phyloP scores from a whole-genome alignment of 2,113 vertebrate species.

The Stigmatopora argus region DNA sequence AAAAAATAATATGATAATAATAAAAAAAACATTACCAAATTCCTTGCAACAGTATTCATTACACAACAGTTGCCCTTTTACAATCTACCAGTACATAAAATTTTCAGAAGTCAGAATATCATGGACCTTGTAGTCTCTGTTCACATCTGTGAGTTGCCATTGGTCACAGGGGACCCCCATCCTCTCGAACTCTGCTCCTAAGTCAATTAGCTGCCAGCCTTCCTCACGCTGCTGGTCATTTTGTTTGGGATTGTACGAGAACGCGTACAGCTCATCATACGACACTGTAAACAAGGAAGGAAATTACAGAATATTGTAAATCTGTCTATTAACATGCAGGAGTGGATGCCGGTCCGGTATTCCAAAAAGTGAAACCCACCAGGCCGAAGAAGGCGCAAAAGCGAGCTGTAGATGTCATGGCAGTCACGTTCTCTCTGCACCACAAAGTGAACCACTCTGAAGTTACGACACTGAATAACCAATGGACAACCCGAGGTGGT shows the following conservation, averaged over 20 bases:
- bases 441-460: conserved; percentile 89
- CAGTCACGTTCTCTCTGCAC: conserved; percentile 91
- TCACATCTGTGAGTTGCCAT: conserved; percentile 92
- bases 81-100: not conserved
- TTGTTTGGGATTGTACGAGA: conserved; percentile 97
- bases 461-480: conserved; percentile 94
- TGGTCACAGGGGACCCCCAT: conserved; percentile 90
- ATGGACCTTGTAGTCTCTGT: conserved; percentile 88
- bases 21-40: no score
- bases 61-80: not conserved
- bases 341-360: no score
- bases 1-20: no score
- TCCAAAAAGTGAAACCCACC: conserved; percentile 64
- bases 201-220: conserved; percentile 89
- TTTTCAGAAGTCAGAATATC: not conserved
- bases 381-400: conserved; percentile 85
- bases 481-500: conserved; percentile 92
- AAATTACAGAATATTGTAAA: conserved; percentile 2
- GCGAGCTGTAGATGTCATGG: conserved; percentile 94
- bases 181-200: conserved; percentile 83
- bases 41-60: not conserved
- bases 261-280: conserved; percentile 90
- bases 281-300: conserved; percentile 58
- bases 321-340: no score
- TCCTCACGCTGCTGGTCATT: conserved; percentile 83